Conservation (phyloP, 2,888 invertebrate genomes). For the Heliconius aoede region DNA sequence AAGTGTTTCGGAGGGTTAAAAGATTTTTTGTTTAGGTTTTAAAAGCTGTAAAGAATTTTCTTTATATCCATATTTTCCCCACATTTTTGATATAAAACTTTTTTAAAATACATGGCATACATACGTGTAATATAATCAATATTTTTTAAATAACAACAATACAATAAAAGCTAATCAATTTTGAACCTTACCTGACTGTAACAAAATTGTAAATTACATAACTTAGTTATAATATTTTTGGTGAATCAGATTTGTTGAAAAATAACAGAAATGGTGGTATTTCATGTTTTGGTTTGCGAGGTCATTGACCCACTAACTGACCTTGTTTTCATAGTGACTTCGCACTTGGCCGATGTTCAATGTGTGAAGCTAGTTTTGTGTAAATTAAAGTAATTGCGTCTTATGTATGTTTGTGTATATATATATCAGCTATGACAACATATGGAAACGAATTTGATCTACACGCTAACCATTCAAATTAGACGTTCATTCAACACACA, state of each 20-base stretch:
- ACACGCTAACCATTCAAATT: too few relatives aligned
- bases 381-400: neutral
- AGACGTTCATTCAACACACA: too few relatives aligned
- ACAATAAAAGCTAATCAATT: neutral
- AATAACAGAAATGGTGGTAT: constrained; percentile 20
- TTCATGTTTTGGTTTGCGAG: constrained; percentile 43
- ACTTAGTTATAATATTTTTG: neutral
- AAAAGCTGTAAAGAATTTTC: too few relatives aligned
- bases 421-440: too few relatives aligned
- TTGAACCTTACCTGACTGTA: neutral
- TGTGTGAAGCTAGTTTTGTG: constrained; percentile 32
- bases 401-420: too few relatives aligned
- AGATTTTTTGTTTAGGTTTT: too few relatives aligned
- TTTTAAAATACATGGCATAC: too few relatives aligned
- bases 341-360: constrained; percentile 59
- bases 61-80: too few relatives aligned
- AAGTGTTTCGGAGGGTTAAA: too few relatives aligned
- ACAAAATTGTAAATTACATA: neutral
- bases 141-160: neutral
- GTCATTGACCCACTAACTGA: constrained; percentile 47
- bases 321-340: constrained; percentile 46
- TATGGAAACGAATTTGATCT: too few relatives aligned
- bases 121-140: neutral
- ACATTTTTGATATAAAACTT: neutral
- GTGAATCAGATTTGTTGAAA: constrained; percentile 1